phyloP scores from a whole-genome alignment of 2,113 vertebrate species.

The Hippocampus abdominalis region DNA sequence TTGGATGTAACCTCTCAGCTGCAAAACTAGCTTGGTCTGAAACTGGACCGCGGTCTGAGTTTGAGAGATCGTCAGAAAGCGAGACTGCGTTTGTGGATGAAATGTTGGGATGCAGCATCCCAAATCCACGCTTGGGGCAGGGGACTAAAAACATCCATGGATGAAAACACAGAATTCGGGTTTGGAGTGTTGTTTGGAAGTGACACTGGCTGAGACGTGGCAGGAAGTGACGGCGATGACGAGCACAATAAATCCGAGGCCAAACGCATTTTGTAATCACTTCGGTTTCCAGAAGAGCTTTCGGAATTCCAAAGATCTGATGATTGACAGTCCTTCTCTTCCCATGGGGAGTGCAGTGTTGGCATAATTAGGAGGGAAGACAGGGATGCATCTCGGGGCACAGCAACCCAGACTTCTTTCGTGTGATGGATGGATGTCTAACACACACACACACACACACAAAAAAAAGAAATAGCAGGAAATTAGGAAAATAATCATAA shows the following conservation, averaged over 20 bases:
- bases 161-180: background rate
- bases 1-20: background rate
- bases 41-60: background rate
- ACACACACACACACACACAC: too few relatives aligned
- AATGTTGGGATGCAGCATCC: background rate
- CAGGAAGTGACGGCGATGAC: conserved; percentile 4
- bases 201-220: background rate
- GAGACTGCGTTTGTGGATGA: background rate
- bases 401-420: background rate
- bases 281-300: background rate
- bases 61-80: background rate
- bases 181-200: background rate
- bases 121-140: background rate
- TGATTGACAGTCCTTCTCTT: background rate
- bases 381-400: fast-evolving
- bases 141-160: background rate
- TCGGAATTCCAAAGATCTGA: conserved; percentile 2
- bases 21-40: background rate
- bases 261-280: conserved; percentile 3
- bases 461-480: background rate
- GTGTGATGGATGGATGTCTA: conserved; percentile 31
- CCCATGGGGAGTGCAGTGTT: conserved; percentile 7
- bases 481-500: background rate
- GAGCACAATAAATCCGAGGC: background rate
- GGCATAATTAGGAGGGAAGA: conserved; percentile 1